A percentile compares a stretch with the other conserved stretches of the same genome.
These are phyloP conservation scores for Chrysolina haemoptera DNA, from an alignment of 2,888 invertebrate genomes.

Conservation along the genomic window DNA sequence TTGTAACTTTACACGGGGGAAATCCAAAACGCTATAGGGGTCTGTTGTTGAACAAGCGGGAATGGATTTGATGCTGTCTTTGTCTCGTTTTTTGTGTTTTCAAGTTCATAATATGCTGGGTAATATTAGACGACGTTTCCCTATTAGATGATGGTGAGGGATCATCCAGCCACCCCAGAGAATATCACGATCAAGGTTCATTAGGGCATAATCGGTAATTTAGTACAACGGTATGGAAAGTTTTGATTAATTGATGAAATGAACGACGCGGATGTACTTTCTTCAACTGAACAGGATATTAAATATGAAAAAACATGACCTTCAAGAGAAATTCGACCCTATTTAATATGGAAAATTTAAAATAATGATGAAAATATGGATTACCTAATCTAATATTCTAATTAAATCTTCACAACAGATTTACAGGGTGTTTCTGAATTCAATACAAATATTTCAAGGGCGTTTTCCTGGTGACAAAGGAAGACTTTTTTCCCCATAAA, in stretches of 20 bases:
- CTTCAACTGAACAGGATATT: no score
- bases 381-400: no score
- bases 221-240: constrained; percentile 10
- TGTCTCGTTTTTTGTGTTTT: constrained; percentile 41
- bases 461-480: no score
- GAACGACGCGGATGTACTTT: neutral
- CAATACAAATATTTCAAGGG: no score
- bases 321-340: no score
- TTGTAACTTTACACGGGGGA: constrained; percentile 55
- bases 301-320: no score
- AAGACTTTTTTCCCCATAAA: no score
- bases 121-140: constrained; percentile 30
- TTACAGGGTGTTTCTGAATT: no score
- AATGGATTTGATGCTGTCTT: constrained; percentile 50
- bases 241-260: constrained; percentile 1
- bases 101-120: constrained; percentile 7
- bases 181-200: constrained; percentile 9
- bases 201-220: neutral
- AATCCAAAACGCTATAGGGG: constrained; percentile 59
- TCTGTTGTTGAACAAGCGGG: constrained; percentile 55
- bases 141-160: constrained; percentile 21
- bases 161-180: neutral
- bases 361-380: no score
- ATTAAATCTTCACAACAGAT: no score
- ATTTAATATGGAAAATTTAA: no score